Base-by-base conservation (phyloP, 2,797 vertebrate species). In the Thamnophis elegans region DNA sequence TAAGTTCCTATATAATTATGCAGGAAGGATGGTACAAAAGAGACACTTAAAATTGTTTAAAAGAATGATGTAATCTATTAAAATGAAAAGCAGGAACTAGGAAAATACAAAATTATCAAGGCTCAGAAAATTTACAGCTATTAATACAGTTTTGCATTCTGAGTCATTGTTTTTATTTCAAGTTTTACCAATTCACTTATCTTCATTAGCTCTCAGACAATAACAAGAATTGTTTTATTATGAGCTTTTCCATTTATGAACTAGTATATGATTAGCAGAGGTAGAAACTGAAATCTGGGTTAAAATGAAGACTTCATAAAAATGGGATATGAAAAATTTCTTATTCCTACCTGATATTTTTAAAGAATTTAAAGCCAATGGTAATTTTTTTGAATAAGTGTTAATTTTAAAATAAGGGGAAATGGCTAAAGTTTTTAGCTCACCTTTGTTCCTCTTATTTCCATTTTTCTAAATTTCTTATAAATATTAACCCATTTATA, bases 11-110 rank as follows among this genome's bases (percentile, higher is more conserved):
- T 65, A 12, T 42, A 28, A 95, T 78, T 42, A 42, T 78, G 73
- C 32, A 78, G 73, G 51, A 88, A 93, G 85, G 94, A 91, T 0
- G 0, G 88, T 20, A 94, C 93, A 93, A 28, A 91, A 51, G 58
- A 62, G 51, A 78, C 62, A 88, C 94, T 42, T 78, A 78, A 78
- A 42, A 42, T 36, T 42, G 18, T 42, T 78, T 22, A 78, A 78
- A 78, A 78, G 32, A 78, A 78, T 20, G 68, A 42, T 78, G 68
- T 22, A 78, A 20, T 78, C 94, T 87, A 95, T 95, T 95, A 62
- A 0, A 47, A 86, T 95, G 85, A 92, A 95, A 51, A 54, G 68
- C 68, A 73, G 32, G 32, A 73, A 73, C 36, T 73, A n/a, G 32
- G 32, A 73, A 73, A 73, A 73, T 54, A 36, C 16, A 42, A 42